Evolutionary conservation across 2,888 invertebrate species (phyloP).

Genomic region (Azorinus chamasolen): DNA sequence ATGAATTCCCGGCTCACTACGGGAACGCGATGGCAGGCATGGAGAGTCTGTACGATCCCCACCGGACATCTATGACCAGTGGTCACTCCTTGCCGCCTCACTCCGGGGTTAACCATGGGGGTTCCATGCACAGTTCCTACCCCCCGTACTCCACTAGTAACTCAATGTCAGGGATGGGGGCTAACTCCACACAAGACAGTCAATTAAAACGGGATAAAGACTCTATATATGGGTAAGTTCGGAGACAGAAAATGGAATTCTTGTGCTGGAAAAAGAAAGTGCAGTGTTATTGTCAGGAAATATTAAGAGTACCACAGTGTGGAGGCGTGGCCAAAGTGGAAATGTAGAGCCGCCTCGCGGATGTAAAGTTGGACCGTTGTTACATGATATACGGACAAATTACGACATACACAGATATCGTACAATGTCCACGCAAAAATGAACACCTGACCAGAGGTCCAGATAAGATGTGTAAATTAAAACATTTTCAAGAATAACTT

Average conservation of each 20-base stretch:
- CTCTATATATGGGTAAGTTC: constrained; percentile 98
- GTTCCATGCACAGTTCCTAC: constrained; percentile 75
- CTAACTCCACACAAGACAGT: constrained; percentile 80
- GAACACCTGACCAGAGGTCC: too few species aligned
- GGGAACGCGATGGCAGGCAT: constrained; percentile 74
- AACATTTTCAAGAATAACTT: too few species aligned
- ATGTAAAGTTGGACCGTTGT: too few species aligned
- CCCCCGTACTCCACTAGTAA: constrained; percentile 77
- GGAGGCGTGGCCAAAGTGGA: too few species aligned
- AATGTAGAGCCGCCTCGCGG: too few species aligned
- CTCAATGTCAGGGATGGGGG: constrained; percentile 70
- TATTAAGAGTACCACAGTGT: too few species aligned
- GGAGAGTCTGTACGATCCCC: constrained; percentile 79
- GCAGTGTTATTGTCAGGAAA: too few species aligned
- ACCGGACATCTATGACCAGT: constrained; percentile 71
- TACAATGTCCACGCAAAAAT: too few species aligned
- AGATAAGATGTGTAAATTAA: too few species aligned
- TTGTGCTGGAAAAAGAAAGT: too few species aligned
- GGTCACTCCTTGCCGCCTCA: constrained; percentile 74
- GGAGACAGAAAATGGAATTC: not conserved
- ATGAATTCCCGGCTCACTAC: constrained; percentile 80
- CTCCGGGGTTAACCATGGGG: constrained; percentile 73
- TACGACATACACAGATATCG: too few species aligned
- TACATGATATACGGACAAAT: too few species aligned
- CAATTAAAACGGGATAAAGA: constrained; percentile 96